These are phyloP conservation scores for Drosophila mojavensis DNA, from an alignment of 1,140 invertebrate genomes.

Conservation along the genomic window DNA sequence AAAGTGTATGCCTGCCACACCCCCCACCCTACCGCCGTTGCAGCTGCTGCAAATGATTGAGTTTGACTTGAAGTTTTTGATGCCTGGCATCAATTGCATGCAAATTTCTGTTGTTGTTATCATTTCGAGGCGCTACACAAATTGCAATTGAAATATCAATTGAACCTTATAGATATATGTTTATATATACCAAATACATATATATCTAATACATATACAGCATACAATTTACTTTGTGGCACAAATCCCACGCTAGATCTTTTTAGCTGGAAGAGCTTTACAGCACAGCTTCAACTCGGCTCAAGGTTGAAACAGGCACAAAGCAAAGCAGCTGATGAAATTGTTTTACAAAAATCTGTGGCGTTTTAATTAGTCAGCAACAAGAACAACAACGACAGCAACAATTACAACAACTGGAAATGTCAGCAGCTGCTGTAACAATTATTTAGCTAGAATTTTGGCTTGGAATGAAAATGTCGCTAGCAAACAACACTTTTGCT, in stretches of 20 bases:
- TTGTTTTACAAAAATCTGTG: slow-evolving; percentile 41
- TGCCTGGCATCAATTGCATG: slow-evolving; percentile 71
- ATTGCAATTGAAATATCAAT: slow-evolving; percentile 69
- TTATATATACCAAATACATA: background rate
- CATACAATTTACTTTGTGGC: background rate
- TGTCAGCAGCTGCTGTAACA: slow-evolving; percentile 56
- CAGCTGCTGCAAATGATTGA: slow-evolving; percentile 62
- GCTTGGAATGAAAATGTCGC: slow-evolving; percentile 53
- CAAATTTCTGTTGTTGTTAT: slow-evolving; percentile 65
- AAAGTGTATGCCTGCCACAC: slow-evolving; percentile 25
- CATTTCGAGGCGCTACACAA: slow-evolving; percentile 43
- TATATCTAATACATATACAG: background rate
- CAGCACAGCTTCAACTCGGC: background rate
- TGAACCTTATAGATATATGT: background rate
- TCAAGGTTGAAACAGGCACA: slow-evolving; percentile 10
- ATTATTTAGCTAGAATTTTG: slow-evolving; percentile 71
- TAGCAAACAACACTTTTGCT: slow-evolving; percentile 69
- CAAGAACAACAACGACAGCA: slow-evolving; percentile 17
- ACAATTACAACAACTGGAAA: slow-evolving; percentile 20
- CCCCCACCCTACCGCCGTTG: background rate
- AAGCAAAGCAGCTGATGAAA: slow-evolving; percentile 36
- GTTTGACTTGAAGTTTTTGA: slow-evolving; percentile 49
- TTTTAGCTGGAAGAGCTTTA: slow-evolving; percentile 9
- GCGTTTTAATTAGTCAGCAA: slow-evolving; percentile 47
- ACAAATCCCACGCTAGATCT: background rate